Conservation (phyloP, 2,888 invertebrate genomes). For the Drosophila anomalata region DNA sequence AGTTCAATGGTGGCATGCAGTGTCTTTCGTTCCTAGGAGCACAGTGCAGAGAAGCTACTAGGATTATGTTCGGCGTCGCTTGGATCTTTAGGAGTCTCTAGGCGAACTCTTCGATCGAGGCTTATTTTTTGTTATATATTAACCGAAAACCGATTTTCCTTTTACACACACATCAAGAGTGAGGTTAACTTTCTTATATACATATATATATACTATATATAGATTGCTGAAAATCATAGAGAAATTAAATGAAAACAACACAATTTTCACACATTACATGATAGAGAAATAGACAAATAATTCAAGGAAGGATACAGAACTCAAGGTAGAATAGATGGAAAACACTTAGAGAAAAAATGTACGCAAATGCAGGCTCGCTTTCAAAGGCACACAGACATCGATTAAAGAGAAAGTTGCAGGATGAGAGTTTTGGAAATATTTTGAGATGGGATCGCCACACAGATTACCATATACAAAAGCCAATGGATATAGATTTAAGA, state of each 20-base stretch:
- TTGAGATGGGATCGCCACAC: conserved; percentile 38
- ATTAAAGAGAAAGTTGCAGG: conserved; percentile 40
- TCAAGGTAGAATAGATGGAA: conserved; percentile 36
- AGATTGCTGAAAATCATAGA: conserved; percentile 34
- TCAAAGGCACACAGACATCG: conserved; percentile 62
- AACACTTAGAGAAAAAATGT: conserved; percentile 48
- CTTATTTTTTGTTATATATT: conserved; percentile 4
- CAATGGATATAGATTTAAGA: conserved; percentile 26
- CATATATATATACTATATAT: conserved; percentile 42
- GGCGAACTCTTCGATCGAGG: not conserved
- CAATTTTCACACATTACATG: conserved; percentile 53
- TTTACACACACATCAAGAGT: conserved; percentile 60
- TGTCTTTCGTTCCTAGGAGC: conserved; percentile 26
- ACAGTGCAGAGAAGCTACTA: conserved; percentile 25
- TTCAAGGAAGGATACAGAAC: conserved; percentile 42
- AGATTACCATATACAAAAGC: conserved; percentile 51
- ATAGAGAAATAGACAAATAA: conserved; percentile 59
- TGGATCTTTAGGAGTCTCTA: conserved; percentile 15
- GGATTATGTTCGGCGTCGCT: conserved; percentile 8
- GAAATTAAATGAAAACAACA: conserved; percentile 38
- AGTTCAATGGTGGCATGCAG: conserved; percentile 57
- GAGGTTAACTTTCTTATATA: conserved; percentile 41
- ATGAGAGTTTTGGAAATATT: conserved; percentile 26
- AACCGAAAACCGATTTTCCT: not conserved
- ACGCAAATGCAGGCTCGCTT: conserved; percentile 72